Base-by-base conservation (phyloP, 2,888 invertebrate species). In the Lumbricus terrestris region DNA sequence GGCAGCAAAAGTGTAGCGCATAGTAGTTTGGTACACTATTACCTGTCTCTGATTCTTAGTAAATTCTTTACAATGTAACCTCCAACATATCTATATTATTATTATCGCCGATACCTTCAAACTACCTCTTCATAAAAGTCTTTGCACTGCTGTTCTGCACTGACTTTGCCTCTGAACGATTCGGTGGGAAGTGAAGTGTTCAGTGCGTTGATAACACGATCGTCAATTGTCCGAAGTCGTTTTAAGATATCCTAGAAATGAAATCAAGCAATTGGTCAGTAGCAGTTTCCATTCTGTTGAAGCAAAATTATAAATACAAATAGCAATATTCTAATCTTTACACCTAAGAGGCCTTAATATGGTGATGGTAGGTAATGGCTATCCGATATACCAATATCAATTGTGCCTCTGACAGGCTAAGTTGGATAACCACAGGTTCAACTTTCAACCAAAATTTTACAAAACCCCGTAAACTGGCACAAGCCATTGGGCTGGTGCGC, bases 121-220 rank as follows among this genome's bases (percentile, higher is more conserved):
- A 37, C 37, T 34, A 91, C 91, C 89, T 91, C 83, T 33, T 91
- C 85, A 33, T 89, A 91, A 38, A 91, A 89, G 13, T 83, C 33
- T n/a, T 90, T 90, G 88, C 91, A 91, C 23, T 90, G 82, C 29
- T 82, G 40, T 88, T 90, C 85, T 29, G 90, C 89, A 83, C 38
- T 54, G 42, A n/a, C 20, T 35, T 40, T 38, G 34, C 85, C 88
- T 54, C 69, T 54, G 90, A 91, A 91, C 34, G 91, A 91, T n/a
- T 91, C 90, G 16, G 91, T 91, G 23, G 89, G 90, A n/a, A 91
- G 69, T 34, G 91, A 91, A n/a, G 88, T 90, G 42, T 91, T 91
- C 47, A 91, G 69, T 18, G 90, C 89, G 42, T 89, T 88, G 33
- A 90, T 88, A 6, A 91, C 82, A 23, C 91, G 85, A 33, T 91